phyloP scores from a whole-genome alignment of 2,888 invertebrate species.

The Blastobasis adustella region DNA sequence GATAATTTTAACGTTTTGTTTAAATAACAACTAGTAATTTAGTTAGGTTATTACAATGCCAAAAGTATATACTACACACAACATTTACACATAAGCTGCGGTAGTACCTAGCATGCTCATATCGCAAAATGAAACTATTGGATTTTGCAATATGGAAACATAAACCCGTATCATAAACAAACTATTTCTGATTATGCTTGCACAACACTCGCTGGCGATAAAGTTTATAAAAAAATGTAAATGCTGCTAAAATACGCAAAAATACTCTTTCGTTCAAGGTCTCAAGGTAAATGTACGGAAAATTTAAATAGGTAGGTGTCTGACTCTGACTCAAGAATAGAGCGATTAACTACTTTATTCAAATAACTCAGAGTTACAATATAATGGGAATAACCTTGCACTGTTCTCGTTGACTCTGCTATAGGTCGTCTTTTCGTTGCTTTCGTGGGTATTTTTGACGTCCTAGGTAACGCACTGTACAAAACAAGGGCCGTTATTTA shows the following conservation, averaged over 20 bases:
- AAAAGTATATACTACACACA: constrained; percentile 15
- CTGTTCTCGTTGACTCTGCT: no score
- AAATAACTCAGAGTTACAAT: no score
- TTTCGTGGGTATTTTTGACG: no score
- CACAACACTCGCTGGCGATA: constrained; percentile 13
- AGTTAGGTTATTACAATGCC: constrained; percentile 11
- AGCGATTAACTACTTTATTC: no score
- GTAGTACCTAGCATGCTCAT: constrained; percentile 18
- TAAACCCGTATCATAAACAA: constrained; percentile 55
- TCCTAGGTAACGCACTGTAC: no score
- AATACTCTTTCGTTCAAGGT: no score
- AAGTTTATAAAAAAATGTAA: neutral
- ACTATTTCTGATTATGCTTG: constrained; percentile 50
- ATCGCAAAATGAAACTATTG: constrained; percentile 25
- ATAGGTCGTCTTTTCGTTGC: no score
- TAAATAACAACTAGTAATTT: neutral
- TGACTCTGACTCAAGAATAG: no score
- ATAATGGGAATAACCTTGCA: no score
- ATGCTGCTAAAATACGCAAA: neutral
- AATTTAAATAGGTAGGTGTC: no score
- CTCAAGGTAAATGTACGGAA: no score
- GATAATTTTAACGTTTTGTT: neutral
- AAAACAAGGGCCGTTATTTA: no score
- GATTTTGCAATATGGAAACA: constrained; percentile 46
- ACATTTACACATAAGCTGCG: neutral